Evolutionary conservation across 2,113 vertebrate species (phyloP), one percentile per base, ranked within the genome.

Genomic region (Rhynchomys soricoides): DNA sequence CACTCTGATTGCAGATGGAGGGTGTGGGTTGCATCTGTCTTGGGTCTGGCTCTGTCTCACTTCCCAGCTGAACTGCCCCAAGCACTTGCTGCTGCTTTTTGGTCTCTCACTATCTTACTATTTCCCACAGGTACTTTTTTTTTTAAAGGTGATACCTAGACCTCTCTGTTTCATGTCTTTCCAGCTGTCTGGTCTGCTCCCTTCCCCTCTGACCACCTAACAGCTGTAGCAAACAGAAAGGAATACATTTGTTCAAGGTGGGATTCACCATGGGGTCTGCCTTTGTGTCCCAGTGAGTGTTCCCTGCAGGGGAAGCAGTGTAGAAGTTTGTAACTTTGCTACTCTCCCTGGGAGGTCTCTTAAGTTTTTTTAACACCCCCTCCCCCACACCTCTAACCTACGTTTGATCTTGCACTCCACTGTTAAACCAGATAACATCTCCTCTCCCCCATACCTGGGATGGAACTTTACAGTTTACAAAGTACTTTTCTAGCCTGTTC

Each of bases 1-100:
- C 73, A 75, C 64, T 91, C 90, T 92, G 94, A 97, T 96, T 98
- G 95, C 88, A 97, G 98, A 97, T 93, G 92, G 96, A 98, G 97
- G 97, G 98, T 98, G 98, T 97, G 95, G 97, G 94, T 64, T 97
- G 96, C 96, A 97, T 98, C 96, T 98, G 97, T 97, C 96, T 97
- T 55, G 92, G 95, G 96, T 92, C 94, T 13, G 83, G 74, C 70
- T 10, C 85, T 97, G 26, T 90, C 68, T 2, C 78, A 97, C 93
- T 95, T 77, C 95, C 89, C 98, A 98, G 96, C 95, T 97, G 98
- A 98, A 98, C 86, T 86, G 98, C 98, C 98, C 97, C 96, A 89
- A 98, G 98, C 97, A 89, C 98, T 98, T 91, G 87, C 59, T 97
- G 93, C 79, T 97, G 89, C 97, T 98, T 97, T 97, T 93, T 79